Percentiles rank a stretch among this genome's conserved stretches.
Evolutionary conservation across 1,140 invertebrate species (phyloP).

Genomic region (Tetramorium simillimum): DNA sequence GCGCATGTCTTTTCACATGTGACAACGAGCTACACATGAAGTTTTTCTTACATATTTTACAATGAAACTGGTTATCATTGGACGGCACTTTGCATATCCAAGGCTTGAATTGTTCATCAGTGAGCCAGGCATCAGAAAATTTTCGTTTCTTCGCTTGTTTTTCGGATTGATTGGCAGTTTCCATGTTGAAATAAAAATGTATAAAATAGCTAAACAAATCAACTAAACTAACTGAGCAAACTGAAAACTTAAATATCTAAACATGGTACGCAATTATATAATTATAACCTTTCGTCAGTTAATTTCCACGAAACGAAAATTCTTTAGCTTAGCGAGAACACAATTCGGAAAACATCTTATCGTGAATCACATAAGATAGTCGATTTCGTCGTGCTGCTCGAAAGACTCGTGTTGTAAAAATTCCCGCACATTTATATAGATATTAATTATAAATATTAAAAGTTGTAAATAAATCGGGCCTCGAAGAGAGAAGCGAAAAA

Average conservation of each 20-base stretch:
- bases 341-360: too few species aligned
- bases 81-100: background rate
- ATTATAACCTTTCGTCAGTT: background rate
- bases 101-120: background rate
- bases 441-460: too few species aligned
- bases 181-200: background rate
- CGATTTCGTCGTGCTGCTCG: too few species aligned
- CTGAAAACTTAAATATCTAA: background rate
- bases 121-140: background rate
- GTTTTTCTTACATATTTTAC: background rate
- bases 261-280: too few species aligned
- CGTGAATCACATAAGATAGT: too few species aligned
- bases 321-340: too few species aligned
- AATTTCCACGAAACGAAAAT: too few species aligned
- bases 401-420: too few species aligned
- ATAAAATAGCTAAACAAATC: background rate
- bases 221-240: background rate
- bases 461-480: too few species aligned
- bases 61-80: background rate
- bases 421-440: too few species aligned
- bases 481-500: too few species aligned
- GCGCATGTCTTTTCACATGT: background rate
- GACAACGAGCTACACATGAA: background rate
- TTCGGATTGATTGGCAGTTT: background rate
- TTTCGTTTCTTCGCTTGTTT: background rate